A percentile compares a stretch with the other conserved stretches of the same genome.
phyloP scores from a whole-genome alignment of 2,113 vertebrate species.

The Nycticebus coucang region DNA sequence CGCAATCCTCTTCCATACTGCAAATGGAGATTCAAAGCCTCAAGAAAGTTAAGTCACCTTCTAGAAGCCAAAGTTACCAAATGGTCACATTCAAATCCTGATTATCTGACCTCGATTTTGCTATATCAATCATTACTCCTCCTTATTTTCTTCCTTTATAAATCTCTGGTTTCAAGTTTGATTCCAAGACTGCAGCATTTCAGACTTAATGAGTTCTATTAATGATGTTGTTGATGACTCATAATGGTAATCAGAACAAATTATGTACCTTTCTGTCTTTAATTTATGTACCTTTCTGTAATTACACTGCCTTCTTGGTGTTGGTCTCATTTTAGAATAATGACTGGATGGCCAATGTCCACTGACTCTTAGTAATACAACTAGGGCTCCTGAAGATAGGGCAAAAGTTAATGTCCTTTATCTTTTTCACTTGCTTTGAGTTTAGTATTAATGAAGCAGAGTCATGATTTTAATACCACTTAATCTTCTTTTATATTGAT shows the following conservation, averaged over 20 bases:
- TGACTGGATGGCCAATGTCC: neutral
- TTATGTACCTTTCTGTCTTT: neutral
- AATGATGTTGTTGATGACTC: neutral
- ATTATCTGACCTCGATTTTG: neutral
- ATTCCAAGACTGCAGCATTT: neutral
- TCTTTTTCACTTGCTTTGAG: constrained; percentile 11
- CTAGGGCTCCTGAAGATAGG: neutral
- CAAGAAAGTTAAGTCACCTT: neutral
- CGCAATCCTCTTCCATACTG: neutral
- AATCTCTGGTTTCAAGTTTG: neutral
- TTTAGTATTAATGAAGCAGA: constrained; percentile 29
- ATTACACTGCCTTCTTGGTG: constrained; percentile 18
- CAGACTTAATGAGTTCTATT: neutral
- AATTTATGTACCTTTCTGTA: neutral
- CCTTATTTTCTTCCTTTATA: neutral
- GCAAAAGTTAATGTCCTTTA: constrained; percentile 25
- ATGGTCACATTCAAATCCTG: neutral
- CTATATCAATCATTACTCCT: neutral
- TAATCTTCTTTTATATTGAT: neutral
- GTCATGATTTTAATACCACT: constrained; percentile 36
- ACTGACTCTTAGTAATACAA: neutral
- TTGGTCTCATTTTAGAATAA: constrained; percentile 20
- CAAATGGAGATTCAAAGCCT: neutral
- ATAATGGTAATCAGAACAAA: neutral
- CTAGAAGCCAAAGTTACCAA: neutral